Evolutionary conservation across 2,797 vertebrate genomes (phyloP).

Genomic region (Microhierax caerulescens): DNA sequence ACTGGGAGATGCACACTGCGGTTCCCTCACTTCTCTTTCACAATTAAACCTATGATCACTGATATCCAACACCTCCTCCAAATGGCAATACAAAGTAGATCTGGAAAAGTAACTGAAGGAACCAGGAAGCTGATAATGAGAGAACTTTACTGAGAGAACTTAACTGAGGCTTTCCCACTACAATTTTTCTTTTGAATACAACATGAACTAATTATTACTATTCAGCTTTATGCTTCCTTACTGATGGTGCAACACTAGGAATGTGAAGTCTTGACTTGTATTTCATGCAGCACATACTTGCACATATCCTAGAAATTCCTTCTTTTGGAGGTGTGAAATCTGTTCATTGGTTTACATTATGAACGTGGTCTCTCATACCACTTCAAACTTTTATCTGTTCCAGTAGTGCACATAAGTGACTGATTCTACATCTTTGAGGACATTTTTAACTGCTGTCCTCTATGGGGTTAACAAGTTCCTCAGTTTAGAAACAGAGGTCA

Average conservation of each 20-base stretch:
- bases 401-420: not conserved
- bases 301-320: not conserved
- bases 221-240: not conserved
- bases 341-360: not conserved
- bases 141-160: too few relatives aligned
- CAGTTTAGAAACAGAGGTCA: not conserved
- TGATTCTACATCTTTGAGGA: not conserved
- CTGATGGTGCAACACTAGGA: not conserved
- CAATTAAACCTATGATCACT: not conserved
- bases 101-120: not conserved
- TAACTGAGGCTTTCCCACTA: not conserved
- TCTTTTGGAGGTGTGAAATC: not conserved
- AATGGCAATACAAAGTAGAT: not conserved
- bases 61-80: not conserved
- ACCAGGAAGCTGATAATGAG: not conserved
- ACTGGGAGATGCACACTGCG: not conserved
- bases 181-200: not conserved
- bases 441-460: not conserved
- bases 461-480: not conserved
- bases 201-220: not conserved
- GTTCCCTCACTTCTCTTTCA: not conserved
- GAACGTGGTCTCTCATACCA: not conserved
- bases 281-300: not conserved
- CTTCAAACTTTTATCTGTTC: not conserved
- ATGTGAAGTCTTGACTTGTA: not conserved